These are phyloP conservation scores for Stenolophus ochropezus DNA, from an alignment of 2,888 invertebrate species.

Conservation along the genomic window DNA sequence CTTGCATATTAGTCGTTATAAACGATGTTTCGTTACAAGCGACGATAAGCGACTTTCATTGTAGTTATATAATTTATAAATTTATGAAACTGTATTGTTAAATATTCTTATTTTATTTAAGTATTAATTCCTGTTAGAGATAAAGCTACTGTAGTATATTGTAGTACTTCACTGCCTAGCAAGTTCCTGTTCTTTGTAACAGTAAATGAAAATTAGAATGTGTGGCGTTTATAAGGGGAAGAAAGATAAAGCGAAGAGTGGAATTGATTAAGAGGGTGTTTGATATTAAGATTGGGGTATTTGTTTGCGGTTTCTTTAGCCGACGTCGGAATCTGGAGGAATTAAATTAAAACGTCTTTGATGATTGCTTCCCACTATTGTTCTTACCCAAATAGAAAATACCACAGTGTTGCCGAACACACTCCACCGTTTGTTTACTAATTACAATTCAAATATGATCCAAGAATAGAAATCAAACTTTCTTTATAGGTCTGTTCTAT, in stretches of 20 bases:
- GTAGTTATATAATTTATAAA: neutral
- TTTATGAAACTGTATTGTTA: neutral
- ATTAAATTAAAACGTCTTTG: constrained; percentile 28
- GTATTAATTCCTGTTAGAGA: neutral
- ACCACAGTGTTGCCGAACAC: neutral
- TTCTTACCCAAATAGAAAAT: neutral
- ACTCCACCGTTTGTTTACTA: neutral
- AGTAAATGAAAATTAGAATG: neutral
- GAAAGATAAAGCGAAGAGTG: neutral
- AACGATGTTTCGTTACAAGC: too few species aligned
- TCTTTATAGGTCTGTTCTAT: too few species aligned
- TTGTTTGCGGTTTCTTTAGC: constrained; percentile 19
- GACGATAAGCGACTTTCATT: too few species aligned
- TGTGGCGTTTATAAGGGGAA: neutral
- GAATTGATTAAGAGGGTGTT: constrained; percentile 28
- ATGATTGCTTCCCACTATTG: constrained; percentile 17
- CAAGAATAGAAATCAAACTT: too few species aligned
- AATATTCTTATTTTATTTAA: neutral
- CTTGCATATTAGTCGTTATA: too few species aligned
- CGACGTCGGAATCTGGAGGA: neutral
- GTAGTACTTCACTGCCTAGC: neutral
- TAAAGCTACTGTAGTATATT: neutral
- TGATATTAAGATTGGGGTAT: constrained; percentile 35
- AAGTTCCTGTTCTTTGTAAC: neutral
- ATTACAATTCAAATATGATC: too few species aligned